Percentiles rank a stretch among this genome's conserved stretches.
phyloP scores from a whole-genome alignment of 2,113 vertebrate genomes.

The Azemiops feae region DNA sequence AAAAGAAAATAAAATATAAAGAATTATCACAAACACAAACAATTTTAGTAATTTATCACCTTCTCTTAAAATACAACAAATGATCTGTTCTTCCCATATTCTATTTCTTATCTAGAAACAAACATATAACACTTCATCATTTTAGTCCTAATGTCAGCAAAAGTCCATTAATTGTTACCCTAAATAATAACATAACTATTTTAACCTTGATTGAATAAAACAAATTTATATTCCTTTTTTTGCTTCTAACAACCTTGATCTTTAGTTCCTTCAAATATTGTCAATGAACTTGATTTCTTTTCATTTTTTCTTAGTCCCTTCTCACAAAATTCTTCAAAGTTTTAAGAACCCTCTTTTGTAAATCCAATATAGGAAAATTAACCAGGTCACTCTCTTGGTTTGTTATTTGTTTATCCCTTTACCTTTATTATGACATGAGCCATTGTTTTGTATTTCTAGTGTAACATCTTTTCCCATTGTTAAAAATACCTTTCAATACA shows the following conservation, averaged over 20 bases:
- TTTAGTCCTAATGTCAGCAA: not conserved
- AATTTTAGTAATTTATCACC: not conserved
- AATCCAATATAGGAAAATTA: not conserved
- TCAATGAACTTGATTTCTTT: not conserved
- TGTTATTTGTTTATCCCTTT: not conserved
- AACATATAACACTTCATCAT: not conserved
- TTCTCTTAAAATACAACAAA: not conserved
- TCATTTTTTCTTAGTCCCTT: not conserved
- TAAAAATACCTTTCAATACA: not conserved
- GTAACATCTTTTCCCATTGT: not conserved
- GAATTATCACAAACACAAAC: not conserved
- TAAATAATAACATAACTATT: not conserved
- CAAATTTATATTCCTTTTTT: not conserved
- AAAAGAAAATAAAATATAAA: not conserved
- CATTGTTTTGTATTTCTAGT: not conserved
- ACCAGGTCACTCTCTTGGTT: not conserved
- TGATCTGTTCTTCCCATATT: not conserved
- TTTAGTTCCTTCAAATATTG: not conserved
- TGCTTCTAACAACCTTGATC: not conserved
- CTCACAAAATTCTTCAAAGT: not conserved
- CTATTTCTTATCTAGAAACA: not conserved
- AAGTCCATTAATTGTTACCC: not conserved
- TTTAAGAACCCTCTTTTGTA: not conserved
- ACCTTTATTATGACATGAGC: not conserved
- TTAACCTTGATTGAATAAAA: not conserved